phyloP scores from a whole-genome alignment of 1,140 invertebrate genomes.

The Listronotus oregonensis region DNA sequence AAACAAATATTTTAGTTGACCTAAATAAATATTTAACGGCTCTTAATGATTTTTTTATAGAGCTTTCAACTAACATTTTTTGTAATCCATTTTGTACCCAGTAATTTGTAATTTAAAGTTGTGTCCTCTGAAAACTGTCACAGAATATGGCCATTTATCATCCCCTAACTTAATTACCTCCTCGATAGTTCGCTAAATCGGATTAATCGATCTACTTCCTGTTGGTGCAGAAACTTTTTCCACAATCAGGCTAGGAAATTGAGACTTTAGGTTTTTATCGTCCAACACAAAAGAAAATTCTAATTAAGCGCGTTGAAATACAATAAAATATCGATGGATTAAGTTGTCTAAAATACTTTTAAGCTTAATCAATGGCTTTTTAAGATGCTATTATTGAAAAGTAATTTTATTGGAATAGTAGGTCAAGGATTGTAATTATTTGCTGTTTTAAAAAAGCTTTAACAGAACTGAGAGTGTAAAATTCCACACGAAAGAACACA shows the following conservation, averaged over 20 bases:
- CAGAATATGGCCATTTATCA: slow-evolving; percentile 10
- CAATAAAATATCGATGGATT: too few relatives aligned
- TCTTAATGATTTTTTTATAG: too few relatives aligned
- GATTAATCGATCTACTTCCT: slow-evolving; percentile 14
- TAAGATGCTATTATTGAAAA: too few relatives aligned
- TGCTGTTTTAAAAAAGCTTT: too few relatives aligned
- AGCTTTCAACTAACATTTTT: not conserved
- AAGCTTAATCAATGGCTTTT: too few relatives aligned
- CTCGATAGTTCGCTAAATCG: slow-evolving; percentile 13
- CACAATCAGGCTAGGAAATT: not conserved
- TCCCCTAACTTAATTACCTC: slow-evolving; percentile 5
- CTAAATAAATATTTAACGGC: too few relatives aligned
- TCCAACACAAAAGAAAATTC: too few relatives aligned
- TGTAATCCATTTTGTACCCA: not conserved
- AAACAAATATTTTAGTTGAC: slow-evolving; percentile 6
- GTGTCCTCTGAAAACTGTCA: slow-evolving; percentile 2
- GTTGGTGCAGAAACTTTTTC: slow-evolving; percentile 8
- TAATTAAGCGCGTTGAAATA: too few relatives aligned
- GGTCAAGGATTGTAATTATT: too few relatives aligned
- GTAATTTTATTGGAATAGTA: too few relatives aligned
- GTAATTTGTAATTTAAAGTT: slow-evolving; percentile 9
- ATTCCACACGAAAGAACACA: too few relatives aligned
- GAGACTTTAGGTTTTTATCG: slow-evolving; percentile 5
- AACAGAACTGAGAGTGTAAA: too few relatives aligned
- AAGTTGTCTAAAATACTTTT: not conserved